Evolutionary conservation across 2,113 vertebrate genomes (phyloP), one percentile per base, ranked within the genome.

Genomic region (Gnathonemus longibarbis): DNA sequence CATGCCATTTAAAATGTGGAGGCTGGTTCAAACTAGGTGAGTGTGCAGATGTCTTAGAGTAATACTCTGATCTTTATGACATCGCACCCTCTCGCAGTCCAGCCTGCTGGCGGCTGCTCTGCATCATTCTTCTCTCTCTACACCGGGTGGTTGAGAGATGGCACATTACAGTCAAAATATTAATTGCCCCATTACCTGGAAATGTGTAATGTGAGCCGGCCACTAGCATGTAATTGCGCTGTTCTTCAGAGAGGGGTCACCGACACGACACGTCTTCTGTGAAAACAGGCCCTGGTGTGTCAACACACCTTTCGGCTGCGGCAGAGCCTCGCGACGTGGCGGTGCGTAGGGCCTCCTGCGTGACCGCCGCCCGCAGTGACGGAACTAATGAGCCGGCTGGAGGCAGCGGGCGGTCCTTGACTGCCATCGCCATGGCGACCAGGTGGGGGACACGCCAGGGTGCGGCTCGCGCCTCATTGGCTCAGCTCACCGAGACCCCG

Each of bases 401-500:
- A 46, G 49, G 46, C 15, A 86, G 39, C 49, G 83, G 70, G 45
- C 88, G 56, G 87, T 89, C 50, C 62, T 31, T 85, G 90, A 83
- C 88, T 39, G 31, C 15, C 86, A 93, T 95, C 92, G 27, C 94
- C 87, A 91, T 93, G 91, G 93, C 88, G 94, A 95, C 93, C 90
- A 0, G 91, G 91, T 89, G 91, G 90, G 90, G 31, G 77, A 17
- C 24, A 77, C 83, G 21, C 83, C 19, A 15, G 31, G 49, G 74
- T 27, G 85, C 49, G 13, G 27, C 49, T 35, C 49, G 1, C 48
- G 15, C 50, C 5, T 31, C 85, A 53, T 87, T 84, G 27, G 49
- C 50, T 87, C 24, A 7, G 27, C n/a, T 35, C 13, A 8, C n/a
- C 6, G 10, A 21, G 19, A 6, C n/a, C 10, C n/a, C 21, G 48